Conservation (phyloP, 2,888 invertebrate genomes). For the Limnephilus auricula region DNA sequence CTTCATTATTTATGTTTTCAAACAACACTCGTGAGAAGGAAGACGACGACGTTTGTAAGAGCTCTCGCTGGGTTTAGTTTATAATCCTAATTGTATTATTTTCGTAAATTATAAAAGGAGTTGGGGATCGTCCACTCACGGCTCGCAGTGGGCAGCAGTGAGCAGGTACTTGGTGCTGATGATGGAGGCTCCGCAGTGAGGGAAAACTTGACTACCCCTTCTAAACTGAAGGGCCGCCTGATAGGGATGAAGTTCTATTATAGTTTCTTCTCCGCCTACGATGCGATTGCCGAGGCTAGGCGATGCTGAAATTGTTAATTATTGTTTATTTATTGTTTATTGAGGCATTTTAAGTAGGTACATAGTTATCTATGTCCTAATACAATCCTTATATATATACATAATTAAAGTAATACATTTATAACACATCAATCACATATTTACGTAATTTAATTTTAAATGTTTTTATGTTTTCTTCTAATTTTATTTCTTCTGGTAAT, state of each 20-base stretch:
- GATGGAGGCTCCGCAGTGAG: constrained; percentile 68
- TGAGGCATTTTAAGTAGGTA: no score
- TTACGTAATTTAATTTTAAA: no score
- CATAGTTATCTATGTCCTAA: no score
- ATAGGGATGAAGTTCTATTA: constrained; percentile 70
- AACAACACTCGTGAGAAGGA: no score
- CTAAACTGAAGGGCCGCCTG: constrained; percentile 69
- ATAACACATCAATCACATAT: no score
- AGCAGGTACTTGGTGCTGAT: constrained; percentile 68
- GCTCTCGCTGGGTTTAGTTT: not conserved
- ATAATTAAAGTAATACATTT: no score
- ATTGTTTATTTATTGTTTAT: no score
- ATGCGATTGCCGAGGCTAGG: constrained; percentile 67
- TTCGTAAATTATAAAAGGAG: not conserved
- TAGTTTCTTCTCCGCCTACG: constrained; percentile 70
- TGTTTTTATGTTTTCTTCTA: no score
- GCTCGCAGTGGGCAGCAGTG: constrained; percentile 68
- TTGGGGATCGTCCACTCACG: constrained; percentile 54
- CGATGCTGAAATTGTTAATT: not conserved
- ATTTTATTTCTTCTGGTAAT: no score
- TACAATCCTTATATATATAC: no score
- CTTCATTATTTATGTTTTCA: no score
- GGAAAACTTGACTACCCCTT: constrained; percentile 20
- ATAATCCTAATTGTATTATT: not conserved
- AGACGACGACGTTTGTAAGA: no score